phyloP scores from a whole-genome alignment of 2,888 invertebrate genomes.

The Drosophila borealis region DNA sequence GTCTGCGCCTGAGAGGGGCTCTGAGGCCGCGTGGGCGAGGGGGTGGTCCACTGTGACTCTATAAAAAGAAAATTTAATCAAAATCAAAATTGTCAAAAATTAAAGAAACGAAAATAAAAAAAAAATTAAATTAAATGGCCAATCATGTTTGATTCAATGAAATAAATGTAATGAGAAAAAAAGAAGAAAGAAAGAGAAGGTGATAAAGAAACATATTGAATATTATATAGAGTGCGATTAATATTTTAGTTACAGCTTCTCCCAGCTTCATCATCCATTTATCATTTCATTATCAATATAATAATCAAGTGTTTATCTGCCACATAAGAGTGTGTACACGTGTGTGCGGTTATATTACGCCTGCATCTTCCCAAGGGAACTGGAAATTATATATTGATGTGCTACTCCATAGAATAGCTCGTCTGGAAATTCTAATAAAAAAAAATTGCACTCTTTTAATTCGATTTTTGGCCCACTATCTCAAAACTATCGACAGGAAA shows the following conservation, averaged over 20 bases:
- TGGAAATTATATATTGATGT: too few relatives aligned
- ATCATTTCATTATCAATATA: conserved; percentile 42
- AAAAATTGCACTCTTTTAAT: background rate
- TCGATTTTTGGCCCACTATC: background rate
- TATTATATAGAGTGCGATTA: conserved; percentile 74
- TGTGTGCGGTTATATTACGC: background rate
- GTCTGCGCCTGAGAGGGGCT: conserved; percentile 86
- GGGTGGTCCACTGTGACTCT: conserved; percentile 86
- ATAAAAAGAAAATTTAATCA: conserved; percentile 84
- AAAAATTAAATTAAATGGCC: conserved; percentile 52
- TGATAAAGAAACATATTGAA: conserved; percentile 44
- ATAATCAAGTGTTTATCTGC: conserved; percentile 44
- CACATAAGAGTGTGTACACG: conserved; percentile 35
- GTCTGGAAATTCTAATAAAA: too few relatives aligned
- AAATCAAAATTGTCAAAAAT: conserved; percentile 70
- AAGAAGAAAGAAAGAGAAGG: conserved; percentile 37
- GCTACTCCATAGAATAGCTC: too few relatives aligned
- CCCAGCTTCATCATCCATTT: conserved; percentile 36
- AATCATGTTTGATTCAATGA: conserved; percentile 54
- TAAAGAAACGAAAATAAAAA: conserved; percentile 35
- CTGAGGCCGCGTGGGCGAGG: conserved; percentile 86
- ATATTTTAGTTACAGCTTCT: conserved; percentile 75
- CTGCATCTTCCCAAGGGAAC: too few relatives aligned
- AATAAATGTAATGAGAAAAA: conserved; percentile 41
- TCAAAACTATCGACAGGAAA: background rate